These are phyloP conservation scores for Suricata suricatta DNA, from an alignment of 2,113 vertebrate species.

Conservation along the genomic window DNA sequence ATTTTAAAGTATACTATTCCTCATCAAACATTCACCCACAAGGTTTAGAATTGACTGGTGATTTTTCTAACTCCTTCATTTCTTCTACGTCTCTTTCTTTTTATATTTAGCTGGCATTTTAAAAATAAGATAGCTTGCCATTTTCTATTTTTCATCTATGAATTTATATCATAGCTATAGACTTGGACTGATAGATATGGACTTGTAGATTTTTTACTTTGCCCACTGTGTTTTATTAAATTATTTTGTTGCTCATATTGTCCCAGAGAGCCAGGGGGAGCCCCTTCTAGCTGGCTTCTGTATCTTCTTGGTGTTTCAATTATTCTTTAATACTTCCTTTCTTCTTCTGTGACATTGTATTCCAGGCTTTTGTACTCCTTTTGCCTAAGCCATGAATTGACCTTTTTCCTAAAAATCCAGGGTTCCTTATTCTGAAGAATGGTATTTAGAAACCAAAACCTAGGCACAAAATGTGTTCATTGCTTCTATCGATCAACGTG, in stretches of 20 bases:
- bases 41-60: background rate
- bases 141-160: background rate
- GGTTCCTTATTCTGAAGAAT: conserved; percentile 1
- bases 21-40: background rate
- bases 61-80: conserved; percentile 20
- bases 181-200: background rate
- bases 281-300: background rate
- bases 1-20: background rate
- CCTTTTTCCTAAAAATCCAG: background rate
- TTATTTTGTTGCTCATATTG: background rate
- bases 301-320: background rate
- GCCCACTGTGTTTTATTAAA: background rate
- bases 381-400: background rate
- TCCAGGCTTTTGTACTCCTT: background rate
- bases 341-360: background rate
- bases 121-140: background rate
- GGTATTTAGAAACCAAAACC: background rate
- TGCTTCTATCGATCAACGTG: background rate
- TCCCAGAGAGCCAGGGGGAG: background rate
- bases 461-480: background rate
- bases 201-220: conserved; percentile 17
- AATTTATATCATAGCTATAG: background rate
- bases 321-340: background rate
- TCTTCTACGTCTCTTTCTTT: background rate
- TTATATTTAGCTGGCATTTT: background rate